Conservation (phyloP, 2,888 invertebrate species). For the Acleris literana region DNA sequence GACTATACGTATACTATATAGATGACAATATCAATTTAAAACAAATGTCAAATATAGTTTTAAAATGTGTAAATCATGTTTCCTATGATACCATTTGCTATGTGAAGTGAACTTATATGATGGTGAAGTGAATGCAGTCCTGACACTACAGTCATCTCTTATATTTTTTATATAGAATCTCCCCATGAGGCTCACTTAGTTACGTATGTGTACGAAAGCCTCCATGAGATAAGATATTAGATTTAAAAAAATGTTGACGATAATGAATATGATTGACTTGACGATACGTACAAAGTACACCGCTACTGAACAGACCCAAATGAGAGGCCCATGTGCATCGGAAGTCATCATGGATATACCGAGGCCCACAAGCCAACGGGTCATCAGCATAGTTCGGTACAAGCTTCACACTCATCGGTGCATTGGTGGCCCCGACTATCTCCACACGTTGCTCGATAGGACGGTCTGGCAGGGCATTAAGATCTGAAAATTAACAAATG, state of each 20-base stretch:
- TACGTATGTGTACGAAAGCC: too few species aligned
- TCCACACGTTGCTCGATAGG: slow-evolving; percentile 83
- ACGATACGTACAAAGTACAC: slow-evolving; percentile 86
- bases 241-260: not conserved
- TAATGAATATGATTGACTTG: not conserved
- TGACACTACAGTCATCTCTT: too few species aligned
- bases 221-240: too few species aligned
- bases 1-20: too few species aligned
- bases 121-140: too few species aligned
- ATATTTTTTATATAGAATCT: too few species aligned
- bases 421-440: slow-evolving; percentile 86
- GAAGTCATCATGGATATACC: slow-evolving; percentile 88
- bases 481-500: slow-evolving; percentile 76
- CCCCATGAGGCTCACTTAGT: too few species aligned
- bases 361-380: slow-evolving; percentile 88
- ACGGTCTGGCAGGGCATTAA: slow-evolving; percentile 87
- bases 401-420: slow-evolving; percentile 82
- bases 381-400: slow-evolving; percentile 89
- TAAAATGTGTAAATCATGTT: too few species aligned
- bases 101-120: too few species aligned
- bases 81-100: too few species aligned
- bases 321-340: slow-evolving; percentile 83
- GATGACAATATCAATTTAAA: too few species aligned
- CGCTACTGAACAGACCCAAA: slow-evolving; percentile 87
- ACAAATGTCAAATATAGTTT: too few species aligned